These are phyloP conservation scores for Eilema depressum DNA, from an alignment of 2,888 invertebrate genomes.

Conservation along the genomic window DNA sequence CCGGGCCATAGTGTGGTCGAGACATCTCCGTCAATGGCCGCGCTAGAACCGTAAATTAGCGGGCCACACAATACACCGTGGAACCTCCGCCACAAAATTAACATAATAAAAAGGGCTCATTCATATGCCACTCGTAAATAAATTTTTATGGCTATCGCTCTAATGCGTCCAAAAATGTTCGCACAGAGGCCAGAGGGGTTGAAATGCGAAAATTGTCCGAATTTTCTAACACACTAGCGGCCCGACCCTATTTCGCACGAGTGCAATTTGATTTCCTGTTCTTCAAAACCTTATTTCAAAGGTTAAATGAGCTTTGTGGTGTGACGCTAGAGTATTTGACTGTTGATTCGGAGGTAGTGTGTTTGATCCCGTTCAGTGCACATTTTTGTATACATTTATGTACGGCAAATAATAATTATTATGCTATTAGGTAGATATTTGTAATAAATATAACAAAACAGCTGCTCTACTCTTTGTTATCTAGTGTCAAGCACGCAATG, in stretches of 20 bases:
- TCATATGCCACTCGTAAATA: conserved; percentile 80
- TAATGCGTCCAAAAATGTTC: conserved; percentile 80
- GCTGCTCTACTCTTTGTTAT: no score
- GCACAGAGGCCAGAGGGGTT: conserved; percentile 55
- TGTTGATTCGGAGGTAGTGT: no score
- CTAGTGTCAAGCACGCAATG: no score
- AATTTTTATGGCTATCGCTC: conserved; percentile 81
- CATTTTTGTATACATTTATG: no score
- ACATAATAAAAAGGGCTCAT: conserved; percentile 84
- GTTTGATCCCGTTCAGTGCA: neutral
- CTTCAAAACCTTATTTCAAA: conserved; percentile 22
- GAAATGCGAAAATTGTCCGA: conserved; percentile 47
- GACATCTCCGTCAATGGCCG: conserved; percentile 51
- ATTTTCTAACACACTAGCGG: conserved; percentile 52
- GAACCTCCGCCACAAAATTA: conserved; percentile 71
- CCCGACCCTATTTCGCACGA: conserved; percentile 52
- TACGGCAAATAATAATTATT: no score
- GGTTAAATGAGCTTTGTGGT: neutral
- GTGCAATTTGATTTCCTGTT: neutral
- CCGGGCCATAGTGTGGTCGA: conserved; percentile 34
- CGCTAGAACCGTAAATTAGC: conserved; percentile 71
- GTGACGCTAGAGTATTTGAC: no score
- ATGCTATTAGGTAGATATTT: no score
- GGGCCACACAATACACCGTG: conserved; percentile 61
- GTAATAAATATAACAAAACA: no score